These are phyloP conservation scores for Coturnix japonica DNA, from an alignment of 2,113 vertebrate genomes.

Conservation along the genomic window DNA sequence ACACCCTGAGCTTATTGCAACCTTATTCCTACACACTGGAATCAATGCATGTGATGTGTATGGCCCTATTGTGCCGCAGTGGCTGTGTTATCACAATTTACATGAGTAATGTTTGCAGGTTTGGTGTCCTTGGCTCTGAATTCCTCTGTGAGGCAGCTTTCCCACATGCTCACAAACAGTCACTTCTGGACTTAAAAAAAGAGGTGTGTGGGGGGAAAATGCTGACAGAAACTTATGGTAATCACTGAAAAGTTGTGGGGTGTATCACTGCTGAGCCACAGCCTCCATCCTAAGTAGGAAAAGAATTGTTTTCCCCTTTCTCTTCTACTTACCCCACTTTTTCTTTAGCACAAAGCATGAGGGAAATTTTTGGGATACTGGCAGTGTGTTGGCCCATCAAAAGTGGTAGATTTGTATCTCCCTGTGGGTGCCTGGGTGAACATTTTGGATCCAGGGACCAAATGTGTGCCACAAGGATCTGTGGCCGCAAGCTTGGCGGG, in stretches of 20 bases:
- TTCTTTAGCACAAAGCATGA: neutral
- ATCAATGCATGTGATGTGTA: neutral
- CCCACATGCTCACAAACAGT: neutral
- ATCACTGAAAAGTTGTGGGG: fast-evolving
- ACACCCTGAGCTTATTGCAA: fast-evolving
- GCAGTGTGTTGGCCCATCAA: neutral
- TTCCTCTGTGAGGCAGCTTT: neutral
- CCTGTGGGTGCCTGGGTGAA: neutral
- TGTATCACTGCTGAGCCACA: neutral
- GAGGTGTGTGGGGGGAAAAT: no score
- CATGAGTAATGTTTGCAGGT: neutral
- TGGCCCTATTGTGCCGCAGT: neutral
- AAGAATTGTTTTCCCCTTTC: neutral
- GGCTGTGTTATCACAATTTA: neutral
- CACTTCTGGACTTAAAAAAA: neutral
- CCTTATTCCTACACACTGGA: neutral
- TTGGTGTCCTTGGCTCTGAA: neutral
- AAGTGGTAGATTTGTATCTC: neutral
- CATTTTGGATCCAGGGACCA: neutral
- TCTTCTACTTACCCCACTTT: neutral
- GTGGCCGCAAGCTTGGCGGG: neutral
- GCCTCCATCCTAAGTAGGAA: neutral
- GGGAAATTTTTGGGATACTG: neutral
- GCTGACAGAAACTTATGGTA: neutral
- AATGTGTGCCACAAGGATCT: neutral